Percentiles rank a stretch among this genome's conserved stretches.
Evolutionary conservation across 2,113 vertebrate species (phyloP).

Genomic region (Scomber colias): DNA sequence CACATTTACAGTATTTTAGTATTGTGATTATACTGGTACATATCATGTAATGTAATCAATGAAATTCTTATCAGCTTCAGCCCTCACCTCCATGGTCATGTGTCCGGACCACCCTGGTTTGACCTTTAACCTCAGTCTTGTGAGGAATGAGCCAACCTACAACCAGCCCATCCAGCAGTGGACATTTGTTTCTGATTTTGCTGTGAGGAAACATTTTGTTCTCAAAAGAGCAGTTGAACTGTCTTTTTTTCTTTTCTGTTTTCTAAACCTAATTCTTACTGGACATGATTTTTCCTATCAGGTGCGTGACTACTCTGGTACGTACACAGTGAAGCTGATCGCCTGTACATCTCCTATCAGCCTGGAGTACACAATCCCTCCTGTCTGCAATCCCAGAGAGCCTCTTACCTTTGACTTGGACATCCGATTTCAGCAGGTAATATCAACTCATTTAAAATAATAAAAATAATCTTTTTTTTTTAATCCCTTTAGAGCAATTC

Average conservation of each 20-base stretch:
- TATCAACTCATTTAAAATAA: background rate
- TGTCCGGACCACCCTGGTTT: conserved; percentile 90
- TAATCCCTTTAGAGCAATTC: background rate
- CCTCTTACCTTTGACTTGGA: conserved; percentile 92
- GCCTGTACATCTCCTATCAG: conserved; percentile 88
- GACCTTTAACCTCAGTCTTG: conserved; percentile 92
- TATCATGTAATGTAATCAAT: conserved; percentile 2
- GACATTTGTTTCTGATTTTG: conserved; percentile 94
- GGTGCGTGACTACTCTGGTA: conserved; percentile 97
- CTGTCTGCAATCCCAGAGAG: conserved; percentile 91
- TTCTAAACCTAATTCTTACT: background rate
- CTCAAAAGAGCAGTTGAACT: background rate
- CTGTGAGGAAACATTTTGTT: conserved; percentile 83
- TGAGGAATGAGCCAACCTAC: conserved; percentile 90
- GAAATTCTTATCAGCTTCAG: conserved; percentile 82
- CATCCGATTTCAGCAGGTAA: conserved; percentile 97
- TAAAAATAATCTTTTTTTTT: background rate
- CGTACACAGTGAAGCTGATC: conserved; percentile 90
- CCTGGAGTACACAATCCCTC: conserved; percentile 89
- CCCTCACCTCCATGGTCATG: conserved; percentile 89
- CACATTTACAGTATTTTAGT: background rate
- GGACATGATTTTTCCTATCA: conserved; percentile 50
- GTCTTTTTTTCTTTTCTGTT: background rate
- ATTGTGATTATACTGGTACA: background rate
- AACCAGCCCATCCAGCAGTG: conserved; percentile 94